Base-by-base conservation (phyloP, 2,888 invertebrate genomes). In the Drosophila stalkeri region DNA sequence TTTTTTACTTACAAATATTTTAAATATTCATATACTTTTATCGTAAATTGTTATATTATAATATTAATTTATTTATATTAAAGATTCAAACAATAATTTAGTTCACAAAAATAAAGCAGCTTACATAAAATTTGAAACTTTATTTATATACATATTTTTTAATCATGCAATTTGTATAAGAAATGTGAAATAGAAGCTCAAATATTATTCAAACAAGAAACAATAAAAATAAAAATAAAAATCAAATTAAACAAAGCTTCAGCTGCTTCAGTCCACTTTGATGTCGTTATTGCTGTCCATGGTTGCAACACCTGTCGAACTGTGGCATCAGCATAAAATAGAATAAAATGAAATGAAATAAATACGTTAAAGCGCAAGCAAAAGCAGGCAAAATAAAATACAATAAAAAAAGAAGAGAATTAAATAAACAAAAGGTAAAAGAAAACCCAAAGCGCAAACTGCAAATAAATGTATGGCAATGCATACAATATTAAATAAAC, bases 221-320 rank as follows among this genome's bases (percentile, higher is more conserved):
- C 16, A 11, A 35, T 37, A 8, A 54, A 23, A 57, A 39, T 8
- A 1, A n/a, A n/a, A n/a, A n/a, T n/a, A 41, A 52, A 33, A 41
- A 61, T 20, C 16, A 54, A 44, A 35, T 23, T 7, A 33, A 39
- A 51, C 6, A 51, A 44, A 49, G 27, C 37, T 54, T 16, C 9
- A 51, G 27, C n/a, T 11, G 14, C 16, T 16, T 16, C 37, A 18
- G 23, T 61, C 35, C 37, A 16, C 20, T 27, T 52, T 46, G 11
- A 46, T 54, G 35, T 64, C 39, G 54, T 59, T 55, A 54, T 46
- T 57, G 56, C 37, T 49, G 67, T 65, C 64, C 78, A 78, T 62
- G 70, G 75, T 78, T 71, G 83, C 80, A 82, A 81, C 81, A 81
- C 81, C 81, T 81, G 81, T 64, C 76, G 66, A 76, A 71, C 31